Percentiles rank a stretch among this genome's conserved stretches.
Evolutionary conservation across 2,113 vertebrate species (phyloP).

Genomic region (Polypterus senegalus): DNA sequence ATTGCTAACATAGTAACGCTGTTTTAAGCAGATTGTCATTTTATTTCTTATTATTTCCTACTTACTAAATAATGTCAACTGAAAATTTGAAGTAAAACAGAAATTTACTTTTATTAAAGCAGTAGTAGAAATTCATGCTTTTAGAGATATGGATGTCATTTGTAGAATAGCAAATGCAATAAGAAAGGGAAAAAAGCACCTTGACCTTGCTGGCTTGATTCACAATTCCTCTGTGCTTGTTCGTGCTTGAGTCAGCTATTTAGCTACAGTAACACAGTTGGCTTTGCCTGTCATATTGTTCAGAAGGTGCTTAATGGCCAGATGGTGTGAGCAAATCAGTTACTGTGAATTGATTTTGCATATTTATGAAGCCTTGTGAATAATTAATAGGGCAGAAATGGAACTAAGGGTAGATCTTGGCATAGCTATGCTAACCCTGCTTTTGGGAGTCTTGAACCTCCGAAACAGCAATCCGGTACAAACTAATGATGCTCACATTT

Average conservation of each 20-base stretch:
- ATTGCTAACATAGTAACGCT: no score
- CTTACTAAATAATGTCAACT: no score
- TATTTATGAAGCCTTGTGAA: slow-evolving; percentile 40
- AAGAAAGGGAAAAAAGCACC: slow-evolving; percentile 30
- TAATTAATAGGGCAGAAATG: slow-evolving; percentile 38
- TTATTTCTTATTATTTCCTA: no score
- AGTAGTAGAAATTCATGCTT: no score
- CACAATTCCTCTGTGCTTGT: slow-evolving; percentile 29
- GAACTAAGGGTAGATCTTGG: slow-evolving; percentile 13
- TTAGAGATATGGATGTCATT: no score
- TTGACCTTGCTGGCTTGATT: slow-evolving; percentile 37
- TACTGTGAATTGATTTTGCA: slow-evolving; percentile 40
- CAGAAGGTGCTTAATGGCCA: slow-evolving; percentile 41
- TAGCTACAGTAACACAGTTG: slow-evolving; percentile 35
- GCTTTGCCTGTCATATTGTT: slow-evolving; percentile 42
- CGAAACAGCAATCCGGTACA: not conserved
- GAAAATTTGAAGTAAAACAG: no score
- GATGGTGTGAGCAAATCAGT: slow-evolving; percentile 27
- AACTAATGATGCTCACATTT: slow-evolving; percentile 15
- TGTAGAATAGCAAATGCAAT: not conserved
- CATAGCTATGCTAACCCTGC: slow-evolving; percentile 10
- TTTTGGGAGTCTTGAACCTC: not conserved
- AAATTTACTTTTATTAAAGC: no score
- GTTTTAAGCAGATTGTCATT: no score
- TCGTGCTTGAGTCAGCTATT: slow-evolving; percentile 29